phyloP scores from a whole-genome alignment of 1,140 invertebrate species.

The Eciton burchellii region DNA sequence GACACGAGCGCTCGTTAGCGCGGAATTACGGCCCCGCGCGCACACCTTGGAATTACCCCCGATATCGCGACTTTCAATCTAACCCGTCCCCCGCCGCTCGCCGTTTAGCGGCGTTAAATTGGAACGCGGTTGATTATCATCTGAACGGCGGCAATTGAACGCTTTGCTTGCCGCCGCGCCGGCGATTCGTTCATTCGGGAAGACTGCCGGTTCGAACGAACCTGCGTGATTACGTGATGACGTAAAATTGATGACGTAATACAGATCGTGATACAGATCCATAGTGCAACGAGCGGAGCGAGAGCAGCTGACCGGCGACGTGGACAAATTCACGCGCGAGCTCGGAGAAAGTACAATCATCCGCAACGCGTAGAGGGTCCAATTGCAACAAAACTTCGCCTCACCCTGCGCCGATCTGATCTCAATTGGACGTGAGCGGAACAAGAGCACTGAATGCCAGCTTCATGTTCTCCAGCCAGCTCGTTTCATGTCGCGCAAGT shows the following conservation, averaged over 20 bases:
- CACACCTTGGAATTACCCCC: conserved; percentile 47
- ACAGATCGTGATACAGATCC: no score
- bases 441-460: neutral
- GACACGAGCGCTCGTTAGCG: conserved; percentile 38
- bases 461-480: neutral
- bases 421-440: neutral
- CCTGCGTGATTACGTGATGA: no score
- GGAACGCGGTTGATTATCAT: conserved; percentile 61
- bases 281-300: no score
- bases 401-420: neutral
- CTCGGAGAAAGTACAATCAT: no score
- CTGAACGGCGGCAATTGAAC: conserved; percentile 40
- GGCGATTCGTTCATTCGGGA: conserved; percentile 34
- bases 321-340: no score
- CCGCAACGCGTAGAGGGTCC: no score
- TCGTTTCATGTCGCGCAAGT: neutral
- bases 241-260: no score
- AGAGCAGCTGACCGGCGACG: no score
- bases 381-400: no score
- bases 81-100: neutral
- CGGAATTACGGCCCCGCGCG: conserved; percentile 45
- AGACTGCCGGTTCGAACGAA: neutral
- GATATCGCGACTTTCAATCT: conserved; percentile 36
- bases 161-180: conserved; percentile 47
- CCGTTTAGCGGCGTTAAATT: conserved; percentile 52